Base-by-base conservation (phyloP, 2,888 invertebrate genomes). In the Chesias legatella region DNA sequence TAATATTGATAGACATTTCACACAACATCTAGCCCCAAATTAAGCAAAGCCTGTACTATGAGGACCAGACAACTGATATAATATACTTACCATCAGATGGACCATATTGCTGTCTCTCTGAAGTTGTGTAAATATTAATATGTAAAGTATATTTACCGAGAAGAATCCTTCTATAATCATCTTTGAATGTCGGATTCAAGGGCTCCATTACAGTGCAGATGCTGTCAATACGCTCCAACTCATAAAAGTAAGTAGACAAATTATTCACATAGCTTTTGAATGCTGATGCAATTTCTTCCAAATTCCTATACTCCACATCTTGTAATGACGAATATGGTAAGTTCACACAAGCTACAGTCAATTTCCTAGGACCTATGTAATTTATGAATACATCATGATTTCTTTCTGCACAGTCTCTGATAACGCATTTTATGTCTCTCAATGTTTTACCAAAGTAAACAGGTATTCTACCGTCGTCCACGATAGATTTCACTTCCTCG, bases 141-240 rank as follows among this genome's bases (percentile, higher is more conserved):
- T 17, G 13, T 17, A 17, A 23, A 1, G 25, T 10, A 6, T 24
- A 33, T n/a, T 23, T 53, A 86, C 86, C 84, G 36, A 88, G 47
- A 23, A 68, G 48, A 52, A 88, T 77, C 66, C 70, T 77, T 52
- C 86, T 73, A 46, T 68, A 85, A 35, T 80, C 71, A 56, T 85
- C 79, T 59, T 77, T 82, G 36, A 73, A 81, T 25, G 79, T 63
- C 34, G 73, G 71, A 31, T 69, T 60, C 7, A 63, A 26, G 1
- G 86, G 86, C 45, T 88, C 86, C 67, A 79, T 68, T 1, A 88
- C 61, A 7, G 64, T 67, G 56, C 81, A 86, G 38, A 52, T 56
- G 9, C 53, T 48, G 51, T 83, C 79, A 40, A 86, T 76, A 24
- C 52, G 54, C 34, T 83, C 81, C 33, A 88, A 62, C 55, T 81